Percentiles rank a stretch among this genome's conserved stretches.
Conservation (phyloP, 2,797 vertebrate genomes). For the Chaetophractus vellerosus region DNA sequence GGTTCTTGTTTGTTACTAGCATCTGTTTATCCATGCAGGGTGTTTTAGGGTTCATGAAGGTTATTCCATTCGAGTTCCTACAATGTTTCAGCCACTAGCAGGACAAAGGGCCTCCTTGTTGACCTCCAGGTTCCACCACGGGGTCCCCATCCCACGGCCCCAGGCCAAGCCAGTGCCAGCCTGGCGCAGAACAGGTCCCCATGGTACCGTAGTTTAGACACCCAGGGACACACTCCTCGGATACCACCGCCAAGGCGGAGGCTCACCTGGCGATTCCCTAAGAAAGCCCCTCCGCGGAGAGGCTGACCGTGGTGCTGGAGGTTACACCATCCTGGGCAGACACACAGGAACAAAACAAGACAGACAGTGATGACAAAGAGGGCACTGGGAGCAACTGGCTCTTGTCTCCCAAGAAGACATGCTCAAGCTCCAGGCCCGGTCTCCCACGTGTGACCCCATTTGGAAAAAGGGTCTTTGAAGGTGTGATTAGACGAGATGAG, state of each 20-base stretch:
- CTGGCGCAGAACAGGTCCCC: not conserved
- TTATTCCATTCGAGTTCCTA: not conserved
- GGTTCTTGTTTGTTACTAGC: not conserved
- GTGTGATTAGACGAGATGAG: too few species aligned
- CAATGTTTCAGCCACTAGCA: not conserved
- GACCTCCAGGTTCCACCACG: not conserved
- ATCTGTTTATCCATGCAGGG: not conserved
- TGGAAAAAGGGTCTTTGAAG: too few species aligned
- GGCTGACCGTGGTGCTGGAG: not conserved
- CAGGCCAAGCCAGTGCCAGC: not conserved
- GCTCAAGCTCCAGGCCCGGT: too few species aligned
- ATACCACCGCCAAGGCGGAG: too few species aligned
- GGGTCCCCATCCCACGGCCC: fast-evolving
- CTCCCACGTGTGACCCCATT: too few species aligned
- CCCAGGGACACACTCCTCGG: not conserved
- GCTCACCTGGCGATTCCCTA: fast-evolving
- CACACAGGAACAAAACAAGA: not conserved
- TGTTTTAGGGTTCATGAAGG: not conserved
- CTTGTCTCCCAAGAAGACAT: too few species aligned
- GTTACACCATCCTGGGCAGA: not conserved
- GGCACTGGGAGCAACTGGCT: too few species aligned
- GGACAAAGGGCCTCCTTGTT: not conserved
- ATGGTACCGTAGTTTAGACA: not conserved
- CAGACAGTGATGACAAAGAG: not conserved
- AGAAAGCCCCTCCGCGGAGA: not conserved